These are phyloP conservation scores for Orussus abietinus DNA, from an alignment of 1,140 invertebrate species.

Conservation along the genomic window DNA sequence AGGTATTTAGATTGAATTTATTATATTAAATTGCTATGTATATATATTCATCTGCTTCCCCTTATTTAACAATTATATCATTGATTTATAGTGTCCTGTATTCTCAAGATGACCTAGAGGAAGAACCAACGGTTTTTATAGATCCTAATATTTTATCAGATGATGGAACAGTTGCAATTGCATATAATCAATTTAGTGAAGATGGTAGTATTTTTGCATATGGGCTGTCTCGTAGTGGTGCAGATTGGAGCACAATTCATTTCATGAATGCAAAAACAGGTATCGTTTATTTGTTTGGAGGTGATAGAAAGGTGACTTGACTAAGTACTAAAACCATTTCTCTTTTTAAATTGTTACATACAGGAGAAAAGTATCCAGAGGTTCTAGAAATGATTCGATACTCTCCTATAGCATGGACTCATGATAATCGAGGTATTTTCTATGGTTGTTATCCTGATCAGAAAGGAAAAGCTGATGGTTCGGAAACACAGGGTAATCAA, in stretches of 20 bases:
- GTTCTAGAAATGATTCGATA: constrained; percentile 89
- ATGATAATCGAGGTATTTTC: constrained; percentile 92
- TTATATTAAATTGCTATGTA: constrained; percentile 9
- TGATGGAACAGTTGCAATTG: constrained; percentile 89
- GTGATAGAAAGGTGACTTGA: constrained; percentile 1
- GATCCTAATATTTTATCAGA: constrained; percentile 91
- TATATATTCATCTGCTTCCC: constrained; percentile 4
- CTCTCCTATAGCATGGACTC: constrained; percentile 87
- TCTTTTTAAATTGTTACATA: no score
- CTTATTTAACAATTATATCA: constrained; percentile 11
- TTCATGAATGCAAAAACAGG: constrained; percentile 75
- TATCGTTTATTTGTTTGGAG: constrained; percentile 33
- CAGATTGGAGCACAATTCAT: constrained; percentile 92
- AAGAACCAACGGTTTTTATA: constrained; percentile 83
- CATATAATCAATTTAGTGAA: constrained; percentile 78
- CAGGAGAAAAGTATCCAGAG: constrained; percentile 85
- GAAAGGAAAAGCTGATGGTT: constrained; percentile 79
- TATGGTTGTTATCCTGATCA: constrained; percentile 84
- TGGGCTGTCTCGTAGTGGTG: constrained; percentile 86
- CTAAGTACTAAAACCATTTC: no score
- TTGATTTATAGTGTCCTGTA: constrained; percentile 79
- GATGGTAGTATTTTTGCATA: constrained; percentile 90
- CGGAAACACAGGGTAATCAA: constrained; percentile 80
- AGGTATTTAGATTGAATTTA: constrained; percentile 56
- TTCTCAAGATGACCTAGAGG: constrained; percentile 77